Conservation (phyloP, 2,888 invertebrate genomes). For the Drosophila pseudotakahashii region DNA sequence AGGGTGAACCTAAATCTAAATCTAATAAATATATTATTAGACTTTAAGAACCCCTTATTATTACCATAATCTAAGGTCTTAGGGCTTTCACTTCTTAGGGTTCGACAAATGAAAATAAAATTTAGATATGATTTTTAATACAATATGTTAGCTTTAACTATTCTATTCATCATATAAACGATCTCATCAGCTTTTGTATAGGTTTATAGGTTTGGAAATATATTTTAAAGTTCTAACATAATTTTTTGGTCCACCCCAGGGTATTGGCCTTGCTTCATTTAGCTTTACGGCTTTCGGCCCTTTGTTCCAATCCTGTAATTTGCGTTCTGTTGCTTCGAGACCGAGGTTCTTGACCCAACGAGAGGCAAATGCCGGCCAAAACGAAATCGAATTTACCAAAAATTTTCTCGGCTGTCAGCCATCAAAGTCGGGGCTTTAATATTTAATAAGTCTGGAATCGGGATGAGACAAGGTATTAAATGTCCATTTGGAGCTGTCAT, state of each 20-base stretch:
- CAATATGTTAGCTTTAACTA: too few species aligned
- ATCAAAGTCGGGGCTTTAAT: slow-evolving; percentile 29
- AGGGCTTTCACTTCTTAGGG: too few species aligned
- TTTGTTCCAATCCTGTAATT: slow-evolving; percentile 36
- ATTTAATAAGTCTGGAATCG: slow-evolving; percentile 12
- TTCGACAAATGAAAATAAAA: too few species aligned
- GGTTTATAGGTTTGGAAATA: too few species aligned
- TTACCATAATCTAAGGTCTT: too few species aligned
- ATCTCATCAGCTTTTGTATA: too few species aligned
- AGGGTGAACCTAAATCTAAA: neutral
- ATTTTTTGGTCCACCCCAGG: slow-evolving; percentile 11
- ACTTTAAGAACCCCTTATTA: too few species aligned
- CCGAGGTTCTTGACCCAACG: slow-evolving; percentile 61
- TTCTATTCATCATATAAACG: too few species aligned
- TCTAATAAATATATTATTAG: too few species aligned
- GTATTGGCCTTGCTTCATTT: slow-evolving; percentile 15
- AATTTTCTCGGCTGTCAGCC: slow-evolving; percentile 25
- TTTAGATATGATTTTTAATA: too few species aligned
- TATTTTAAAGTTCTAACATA: too few species aligned
- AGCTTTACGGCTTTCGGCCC: slow-evolving; percentile 30
- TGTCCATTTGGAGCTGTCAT: slow-evolving; percentile 23
- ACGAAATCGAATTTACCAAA: slow-evolving; percentile 19
- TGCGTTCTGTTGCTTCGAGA: slow-evolving; percentile 21
- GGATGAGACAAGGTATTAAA: slow-evolving; percentile 19
- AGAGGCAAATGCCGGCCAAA: slow-evolving; percentile 17